phyloP scores from a whole-genome alignment of 1,140 invertebrate species.

The Solenopsis fugax region DNA sequence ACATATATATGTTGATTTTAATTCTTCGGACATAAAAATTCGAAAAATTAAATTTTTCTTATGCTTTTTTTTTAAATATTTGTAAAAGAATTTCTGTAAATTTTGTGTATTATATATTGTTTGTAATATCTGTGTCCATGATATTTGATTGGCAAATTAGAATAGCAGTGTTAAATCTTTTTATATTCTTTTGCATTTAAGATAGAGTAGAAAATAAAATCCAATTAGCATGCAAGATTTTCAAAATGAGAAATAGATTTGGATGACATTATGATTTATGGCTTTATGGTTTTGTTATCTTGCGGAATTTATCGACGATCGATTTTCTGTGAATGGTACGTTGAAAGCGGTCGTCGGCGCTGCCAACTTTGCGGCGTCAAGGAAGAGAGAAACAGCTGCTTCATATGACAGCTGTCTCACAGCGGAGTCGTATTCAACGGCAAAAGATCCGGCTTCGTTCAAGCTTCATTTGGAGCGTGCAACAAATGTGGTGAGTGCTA shows the following conservation, averaged over 20 bases:
- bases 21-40: too few species aligned
- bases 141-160: background rate
- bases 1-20: too few species aligned
- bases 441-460: background rate
- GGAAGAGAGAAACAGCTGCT: slow-evolving; percentile 33
- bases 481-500: slow-evolving; percentile 15
- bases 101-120: background rate
- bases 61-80: too few species aligned
- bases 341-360: background rate
- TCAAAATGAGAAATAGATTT: background rate
- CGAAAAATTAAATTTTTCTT: too few species aligned
- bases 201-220: background rate
- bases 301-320: background rate
- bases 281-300: background rate
- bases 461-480: background rate
- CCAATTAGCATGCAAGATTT: background rate
- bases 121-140: background rate
- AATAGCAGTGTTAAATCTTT: background rate
- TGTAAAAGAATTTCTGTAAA: too few species aligned
- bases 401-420: slow-evolving; percentile 45
- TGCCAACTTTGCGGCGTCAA: slow-evolving; percentile 18
- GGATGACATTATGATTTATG: background rate
- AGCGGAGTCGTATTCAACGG: background rate
- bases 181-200: background rate
- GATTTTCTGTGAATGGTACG: slow-evolving; percentile 22